These are phyloP conservation scores for Urosaurus nigricauda DNA, from an alignment of 2,797 vertebrate species.

Conservation along the genomic window DNA sequence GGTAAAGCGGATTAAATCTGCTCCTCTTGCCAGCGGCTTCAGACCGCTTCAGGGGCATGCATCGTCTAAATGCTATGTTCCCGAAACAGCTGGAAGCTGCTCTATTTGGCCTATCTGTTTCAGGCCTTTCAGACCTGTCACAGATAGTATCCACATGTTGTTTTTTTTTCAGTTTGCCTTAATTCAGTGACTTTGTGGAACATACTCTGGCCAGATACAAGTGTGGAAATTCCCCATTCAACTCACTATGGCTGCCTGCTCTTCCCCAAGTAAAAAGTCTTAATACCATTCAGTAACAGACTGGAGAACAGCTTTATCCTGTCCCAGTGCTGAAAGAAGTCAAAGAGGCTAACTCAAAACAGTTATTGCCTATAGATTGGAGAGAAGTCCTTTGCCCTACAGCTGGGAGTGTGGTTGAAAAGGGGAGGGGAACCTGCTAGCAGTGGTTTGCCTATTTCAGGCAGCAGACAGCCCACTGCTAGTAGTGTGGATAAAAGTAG, in stretches of 20 bases:
- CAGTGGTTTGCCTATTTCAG: background rate
- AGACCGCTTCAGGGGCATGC: too few species aligned
- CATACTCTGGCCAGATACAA: background rate
- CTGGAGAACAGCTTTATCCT: background rate
- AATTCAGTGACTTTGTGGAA: background rate
- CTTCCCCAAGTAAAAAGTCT: background rate
- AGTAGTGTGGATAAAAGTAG: too few species aligned
- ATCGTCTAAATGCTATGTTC: too few species aligned
- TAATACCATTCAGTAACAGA: background rate
- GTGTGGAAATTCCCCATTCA: background rate
- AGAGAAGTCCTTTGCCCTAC: too few species aligned
- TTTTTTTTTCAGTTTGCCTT: background rate
- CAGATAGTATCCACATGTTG: background rate
- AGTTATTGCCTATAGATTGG: too few species aligned
- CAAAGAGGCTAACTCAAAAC: background rate
- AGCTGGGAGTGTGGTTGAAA: too few species aligned
- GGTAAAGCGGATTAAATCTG: too few species aligned
- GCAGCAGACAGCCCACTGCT: too few species aligned
- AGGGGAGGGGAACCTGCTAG: background rate
- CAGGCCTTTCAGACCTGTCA: too few species aligned
- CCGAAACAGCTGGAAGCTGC: too few species aligned
- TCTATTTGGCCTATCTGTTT: too few species aligned
- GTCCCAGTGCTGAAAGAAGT: background rate
- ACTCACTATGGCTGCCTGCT: background rate
- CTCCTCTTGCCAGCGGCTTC: too few species aligned